phyloP scores from a whole-genome alignment of 37 sponge, comb jelly and placozoan genomes.

The Eunapius fragilis region DNA sequence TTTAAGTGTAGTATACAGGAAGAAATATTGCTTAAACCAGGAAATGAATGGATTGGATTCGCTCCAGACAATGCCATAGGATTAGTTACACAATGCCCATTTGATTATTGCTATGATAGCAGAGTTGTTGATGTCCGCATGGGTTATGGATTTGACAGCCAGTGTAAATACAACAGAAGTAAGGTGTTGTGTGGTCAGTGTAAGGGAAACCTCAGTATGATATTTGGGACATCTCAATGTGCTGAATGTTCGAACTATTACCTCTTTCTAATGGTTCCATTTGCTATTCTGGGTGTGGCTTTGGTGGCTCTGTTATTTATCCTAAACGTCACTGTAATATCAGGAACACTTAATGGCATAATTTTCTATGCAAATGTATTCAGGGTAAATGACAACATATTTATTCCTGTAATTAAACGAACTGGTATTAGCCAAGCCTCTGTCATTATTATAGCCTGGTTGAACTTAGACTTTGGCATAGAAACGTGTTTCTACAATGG shows the following conservation, averaged over 20 bases:
- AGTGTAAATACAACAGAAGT: constrained; percentile 22
- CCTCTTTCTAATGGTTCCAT: constrained; percentile 7
- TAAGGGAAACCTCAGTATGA: constrained; percentile 2
- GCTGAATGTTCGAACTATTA: constrained; percentile 15
- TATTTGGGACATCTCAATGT: constrained; percentile 14
- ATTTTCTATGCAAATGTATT: constrained; percentile 40
- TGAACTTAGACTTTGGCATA: constrained; percentile 24
- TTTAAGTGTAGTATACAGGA: constrained; percentile 1
- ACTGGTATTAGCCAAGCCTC: background rate
- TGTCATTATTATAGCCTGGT: too few relatives aligned
- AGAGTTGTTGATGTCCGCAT: background rate
- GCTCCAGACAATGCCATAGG: background rate
- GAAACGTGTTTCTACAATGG: constrained; percentile 28
- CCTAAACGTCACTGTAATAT: constrained; percentile 4
- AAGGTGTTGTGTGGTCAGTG: constrained; percentile 47
- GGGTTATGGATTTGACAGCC: constrained; percentile 22
- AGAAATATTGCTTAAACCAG: background rate
- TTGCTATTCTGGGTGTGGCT: constrained; percentile 1
- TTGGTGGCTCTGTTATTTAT: constrained; percentile 2
- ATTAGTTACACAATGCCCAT: constrained; percentile 18
- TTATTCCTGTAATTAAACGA: constrained; percentile 4
- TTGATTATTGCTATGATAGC: constrained; percentile 12
- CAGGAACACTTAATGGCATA: constrained; percentile 21
- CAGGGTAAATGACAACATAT: background rate
- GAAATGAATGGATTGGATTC: background rate